These are phyloP conservation scores for Hippocampus comes DNA, from an alignment of 2,113 vertebrate genomes.

Conservation along the genomic window DNA sequence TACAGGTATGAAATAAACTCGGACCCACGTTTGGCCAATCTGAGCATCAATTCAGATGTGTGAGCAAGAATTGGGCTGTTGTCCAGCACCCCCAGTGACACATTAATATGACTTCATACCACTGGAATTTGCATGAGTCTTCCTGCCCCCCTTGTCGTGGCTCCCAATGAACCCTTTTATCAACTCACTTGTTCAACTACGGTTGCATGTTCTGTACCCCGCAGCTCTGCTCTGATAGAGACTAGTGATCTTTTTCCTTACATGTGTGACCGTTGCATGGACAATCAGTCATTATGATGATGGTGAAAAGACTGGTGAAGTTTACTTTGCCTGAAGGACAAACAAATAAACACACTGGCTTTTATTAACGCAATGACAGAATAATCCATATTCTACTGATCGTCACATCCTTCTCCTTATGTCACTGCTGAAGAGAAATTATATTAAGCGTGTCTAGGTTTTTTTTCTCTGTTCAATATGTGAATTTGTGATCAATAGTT, in stretches of 20 bases:
- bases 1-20: slow-evolving; percentile 97
- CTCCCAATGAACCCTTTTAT: slow-evolving; percentile 20
- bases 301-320: slow-evolving; percentile 28
- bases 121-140: slow-evolving; percentile 79
- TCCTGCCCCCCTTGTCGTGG: slow-evolving; percentile 37
- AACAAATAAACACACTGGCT: slow-evolving; percentile 27
- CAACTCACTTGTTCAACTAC: slow-evolving; percentile 24
- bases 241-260: slow-evolving; percentile 30
- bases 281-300: slow-evolving; percentile 49
- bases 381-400: slow-evolving; percentile 12
- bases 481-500: slow-evolving; percentile 48
- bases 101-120: slow-evolving; percentile 39
- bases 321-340: slow-evolving; percentile 39
- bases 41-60: slow-evolving; percentile 93
- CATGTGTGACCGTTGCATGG: slow-evolving; percentile 64
- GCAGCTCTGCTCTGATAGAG: slow-evolving; percentile 61
- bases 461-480: slow-evolving; percentile 45
- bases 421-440: slow-evolving; percentile 43
- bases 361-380: slow-evolving; percentile 23
- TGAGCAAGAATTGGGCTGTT: slow-evolving; percentile 59
- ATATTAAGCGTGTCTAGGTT: slow-evolving; percentile 39
- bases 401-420: slow-evolving; percentile 38
- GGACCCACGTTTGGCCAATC: slow-evolving; percentile 89
- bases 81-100: slow-evolving; percentile 28
- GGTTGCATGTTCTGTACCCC: slow-evolving; percentile 52